These are phyloP conservation scores for Sarcophaga variegata DNA, from an alignment of 2,888 invertebrate species.

Conservation along the genomic window DNA sequence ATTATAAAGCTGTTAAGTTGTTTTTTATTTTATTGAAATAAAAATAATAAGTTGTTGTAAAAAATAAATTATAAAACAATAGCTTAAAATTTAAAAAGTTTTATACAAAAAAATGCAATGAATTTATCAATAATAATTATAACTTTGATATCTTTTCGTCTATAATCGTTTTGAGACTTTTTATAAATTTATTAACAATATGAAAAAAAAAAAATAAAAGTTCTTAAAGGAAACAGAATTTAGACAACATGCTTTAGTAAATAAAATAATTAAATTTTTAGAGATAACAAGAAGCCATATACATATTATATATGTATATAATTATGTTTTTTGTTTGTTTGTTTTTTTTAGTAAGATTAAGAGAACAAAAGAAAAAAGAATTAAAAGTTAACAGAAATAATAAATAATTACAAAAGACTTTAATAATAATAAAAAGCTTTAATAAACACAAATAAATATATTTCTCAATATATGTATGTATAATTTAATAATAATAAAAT, in stretches of 20 bases:
- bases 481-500: slow-evolving; percentile 71
- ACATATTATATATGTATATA: background rate
- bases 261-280: slow-evolving; percentile 45
- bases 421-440: slow-evolving; percentile 65
- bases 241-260: slow-evolving; percentile 62
- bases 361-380: slow-evolving; percentile 57
- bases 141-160: slow-evolving; percentile 24
- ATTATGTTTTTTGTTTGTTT: background rate
- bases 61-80: slow-evolving; percentile 50
- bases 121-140: slow-evolving; percentile 14
- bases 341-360: slow-evolving; percentile 47
- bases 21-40: slow-evolving; percentile 51
- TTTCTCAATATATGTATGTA: slow-evolving; percentile 70
- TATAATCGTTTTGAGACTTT: slow-evolving; percentile 27
- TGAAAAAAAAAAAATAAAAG: background rate
- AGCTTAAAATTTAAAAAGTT: slow-evolving; percentile 53
- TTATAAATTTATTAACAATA: slow-evolving; percentile 41
- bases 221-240: background rate
- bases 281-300: background rate
- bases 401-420: slow-evolving; percentile 66
- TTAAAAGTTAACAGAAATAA: slow-evolving; percentile 70
- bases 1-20: slow-evolving; percentile 64
- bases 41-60: slow-evolving; percentile 24
- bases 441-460: slow-evolving; percentile 65
- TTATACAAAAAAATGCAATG: slow-evolving; percentile 50